These are phyloP conservation scores for Hippoglossus hippoglossus DNA, from an alignment of 2,797 vertebrate species.

Conservation along the genomic window DNA sequence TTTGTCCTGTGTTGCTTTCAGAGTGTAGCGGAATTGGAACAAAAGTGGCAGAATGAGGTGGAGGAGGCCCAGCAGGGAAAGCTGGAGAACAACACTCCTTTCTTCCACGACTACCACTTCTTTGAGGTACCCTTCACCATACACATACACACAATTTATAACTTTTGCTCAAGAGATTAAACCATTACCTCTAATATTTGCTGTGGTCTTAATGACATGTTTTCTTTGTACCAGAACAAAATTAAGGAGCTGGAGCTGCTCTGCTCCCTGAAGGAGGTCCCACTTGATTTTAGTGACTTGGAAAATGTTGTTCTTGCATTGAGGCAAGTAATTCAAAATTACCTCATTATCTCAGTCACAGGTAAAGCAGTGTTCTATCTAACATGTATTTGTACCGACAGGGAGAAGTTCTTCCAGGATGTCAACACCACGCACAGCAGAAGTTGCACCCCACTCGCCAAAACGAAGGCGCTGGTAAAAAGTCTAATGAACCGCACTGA, in stretches of 20 bases:
- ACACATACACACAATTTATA: neutral
- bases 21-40: slow-evolving; percentile 98
- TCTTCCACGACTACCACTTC: slow-evolving; percentile 99
- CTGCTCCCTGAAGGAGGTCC: slow-evolving; percentile 96
- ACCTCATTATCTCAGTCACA: neutral
- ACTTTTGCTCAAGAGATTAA: neutral
- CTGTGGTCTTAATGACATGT: slow-evolving; percentile 23
- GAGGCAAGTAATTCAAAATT: slow-evolving; percentile 82
- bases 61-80: slow-evolving; percentile 95
- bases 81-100: slow-evolving; percentile 94
- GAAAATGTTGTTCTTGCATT: slow-evolving; percentile 95
- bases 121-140: slow-evolving; percentile 88
- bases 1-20: slow-evolving; percentile 63
- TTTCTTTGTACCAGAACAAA: slow-evolving; percentile 88
- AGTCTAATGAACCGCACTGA: slow-evolving; percentile 98
- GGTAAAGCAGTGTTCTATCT: slow-evolving; percentile 8
- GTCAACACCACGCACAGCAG: slow-evolving; percentile 90
- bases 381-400: slow-evolving; percentile 63
- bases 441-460: slow-evolving; percentile 87
- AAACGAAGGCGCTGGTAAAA: slow-evolving; percentile 94
- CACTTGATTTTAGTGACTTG: slow-evolving; percentile 93
- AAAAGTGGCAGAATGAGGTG: slow-evolving; percentile 98
- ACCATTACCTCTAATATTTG: neutral
- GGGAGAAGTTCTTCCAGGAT: slow-evolving; percentile 98
- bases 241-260: slow-evolving; percentile 97